These are phyloP conservation scores for Clarias batrachus DNA, from an alignment of 2,113 vertebrate species.

Conservation along the genomic window DNA sequence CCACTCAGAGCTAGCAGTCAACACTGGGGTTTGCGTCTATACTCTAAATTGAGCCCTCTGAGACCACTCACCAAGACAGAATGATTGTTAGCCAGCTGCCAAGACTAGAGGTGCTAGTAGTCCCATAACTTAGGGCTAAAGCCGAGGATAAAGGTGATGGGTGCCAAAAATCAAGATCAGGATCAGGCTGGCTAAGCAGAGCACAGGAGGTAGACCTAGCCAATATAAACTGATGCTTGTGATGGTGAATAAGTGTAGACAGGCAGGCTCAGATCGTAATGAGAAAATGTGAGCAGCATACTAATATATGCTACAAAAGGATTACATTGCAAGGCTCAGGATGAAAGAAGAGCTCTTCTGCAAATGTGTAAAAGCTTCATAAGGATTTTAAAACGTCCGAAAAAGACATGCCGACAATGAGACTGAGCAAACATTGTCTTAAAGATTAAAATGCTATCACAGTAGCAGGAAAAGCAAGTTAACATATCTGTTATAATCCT, in stretches of 20 bases:
- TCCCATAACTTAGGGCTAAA: conserved; percentile 63
- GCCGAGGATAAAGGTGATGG: conserved; percentile 72
- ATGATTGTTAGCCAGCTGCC: conserved; percentile 66
- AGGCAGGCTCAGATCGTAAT: conserved; percentile 40
- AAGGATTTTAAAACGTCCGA: neutral
- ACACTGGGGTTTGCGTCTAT: conserved; percentile 65
- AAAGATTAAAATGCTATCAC: conserved; percentile 25
- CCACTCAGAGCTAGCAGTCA: conserved; percentile 67
- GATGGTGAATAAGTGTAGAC: conserved; percentile 34
- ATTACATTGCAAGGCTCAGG: conserved; percentile 20
- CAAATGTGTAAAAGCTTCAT: conserved; percentile 38
- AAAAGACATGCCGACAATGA: neutral
- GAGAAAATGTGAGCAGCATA: conserved; percentile 42
- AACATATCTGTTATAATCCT: neutral
- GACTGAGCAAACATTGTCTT: conserved; percentile 16
- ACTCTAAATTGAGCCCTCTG: conserved; percentile 77
- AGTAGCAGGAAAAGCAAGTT: neutral
- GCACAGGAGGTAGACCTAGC: conserved; percentile 31
- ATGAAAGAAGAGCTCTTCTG: conserved; percentile 40
- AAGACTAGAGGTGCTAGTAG: conserved; percentile 57
- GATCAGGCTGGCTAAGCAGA: conserved; percentile 33
- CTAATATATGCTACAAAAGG: conserved; percentile 43
- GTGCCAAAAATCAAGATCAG: conserved; percentile 59
- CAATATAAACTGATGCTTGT: conserved; percentile 34
- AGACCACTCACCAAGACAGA: conserved; percentile 70